Evolutionary conservation across 64 coral and sea anemone species (phyloP).

Genomic region (Montipora sp.): DNA sequence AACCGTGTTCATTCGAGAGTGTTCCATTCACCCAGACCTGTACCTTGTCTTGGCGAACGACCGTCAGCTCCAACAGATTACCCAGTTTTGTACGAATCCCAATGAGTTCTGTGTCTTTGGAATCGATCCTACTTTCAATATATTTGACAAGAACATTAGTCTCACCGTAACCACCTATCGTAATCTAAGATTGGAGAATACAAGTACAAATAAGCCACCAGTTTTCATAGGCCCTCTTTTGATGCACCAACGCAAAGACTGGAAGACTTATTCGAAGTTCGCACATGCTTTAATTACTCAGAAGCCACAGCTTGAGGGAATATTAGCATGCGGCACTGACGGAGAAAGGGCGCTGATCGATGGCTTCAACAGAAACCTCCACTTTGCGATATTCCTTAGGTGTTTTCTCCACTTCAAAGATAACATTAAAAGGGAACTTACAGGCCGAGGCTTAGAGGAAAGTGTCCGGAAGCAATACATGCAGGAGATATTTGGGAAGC

Average conservation of each 20-base stretch:
- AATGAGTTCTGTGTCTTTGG: constrained; percentile 72
- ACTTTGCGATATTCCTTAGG: constrained; percentile 13
- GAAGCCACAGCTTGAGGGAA: constrained; percentile 18
- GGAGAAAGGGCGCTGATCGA: background rate
- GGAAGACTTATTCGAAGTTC: constrained; percentile 50
- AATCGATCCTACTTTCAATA: constrained; percentile 68
- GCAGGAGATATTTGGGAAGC: background rate
- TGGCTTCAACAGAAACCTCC: background rate
- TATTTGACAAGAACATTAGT: constrained; percentile 68
- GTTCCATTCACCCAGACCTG: constrained; percentile 52
- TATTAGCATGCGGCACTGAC: constrained; percentile 52
- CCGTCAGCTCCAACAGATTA: constrained; percentile 38
- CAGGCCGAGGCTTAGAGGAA: background rate
- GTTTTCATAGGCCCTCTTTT: constrained; percentile 66
- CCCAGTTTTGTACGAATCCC: constrained; percentile 64
- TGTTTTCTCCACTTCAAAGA: constrained; percentile 39
- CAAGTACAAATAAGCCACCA: constrained; percentile 51
- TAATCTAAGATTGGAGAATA: constrained; percentile 53
- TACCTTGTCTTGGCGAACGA: constrained; percentile 58
- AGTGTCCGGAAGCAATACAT: background rate
- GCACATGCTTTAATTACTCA: constrained; percentile 25
- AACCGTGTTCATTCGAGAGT: constrained; percentile 53
- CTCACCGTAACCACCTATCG: constrained; percentile 70
- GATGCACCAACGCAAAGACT: constrained; percentile 71
- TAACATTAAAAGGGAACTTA: constrained; percentile 6